Conservation (phyloP, 2,888 invertebrate species). For the Zelleria hepariella region DNA sequence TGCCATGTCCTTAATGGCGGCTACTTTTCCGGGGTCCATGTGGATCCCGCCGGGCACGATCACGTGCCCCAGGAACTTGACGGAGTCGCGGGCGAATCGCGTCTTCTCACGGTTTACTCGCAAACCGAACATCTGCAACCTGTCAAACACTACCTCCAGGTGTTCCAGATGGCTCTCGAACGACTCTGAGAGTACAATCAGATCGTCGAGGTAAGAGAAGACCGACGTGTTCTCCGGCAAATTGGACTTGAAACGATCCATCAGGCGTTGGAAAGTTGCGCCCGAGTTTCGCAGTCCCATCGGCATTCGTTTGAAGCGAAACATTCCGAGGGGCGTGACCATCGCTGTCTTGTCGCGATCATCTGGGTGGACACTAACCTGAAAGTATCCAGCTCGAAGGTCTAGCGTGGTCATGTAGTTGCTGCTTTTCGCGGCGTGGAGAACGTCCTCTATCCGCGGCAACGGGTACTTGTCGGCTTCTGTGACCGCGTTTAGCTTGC, state of each 20-base stretch:
- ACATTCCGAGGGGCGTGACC: slow-evolving; percentile 13
- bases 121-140: slow-evolving; percentile 17
- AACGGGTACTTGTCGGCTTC: slow-evolving; percentile 22
- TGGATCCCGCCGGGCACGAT: slow-evolving; percentile 21
- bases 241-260: slow-evolving; percentile 18
- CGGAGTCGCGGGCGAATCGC: slow-evolving; percentile 17
- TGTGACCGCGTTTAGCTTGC: slow-evolving; percentile 24
- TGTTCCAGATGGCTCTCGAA: slow-evolving; percentile 23
- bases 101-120: slow-evolving; percentile 24
- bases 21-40: slow-evolving; percentile 22
- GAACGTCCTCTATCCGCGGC: slow-evolving; percentile 20
- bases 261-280: slow-evolving; percentile 22
- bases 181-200: slow-evolving; percentile 20
- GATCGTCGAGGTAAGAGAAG: slow-evolving; percentile 25
- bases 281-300: slow-evolving; percentile 18
- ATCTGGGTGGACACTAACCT: slow-evolving; percentile 13
- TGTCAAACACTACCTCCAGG: slow-evolving; percentile 19
- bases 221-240: slow-evolving; percentile 12
- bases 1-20: slow-evolving; percentile 19
- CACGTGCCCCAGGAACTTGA: slow-evolving; percentile 26
- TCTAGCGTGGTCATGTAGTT: slow-evolving; percentile 19
- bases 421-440: slow-evolving; percentile 18
- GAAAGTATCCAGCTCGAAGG: slow-evolving; percentile 18
- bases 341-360: slow-evolving; percentile 19
- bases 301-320: slow-evolving; percentile 18